phyloP scores from a whole-genome alignment of 2,797 vertebrate species.

The Sebastes goodei region DNA sequence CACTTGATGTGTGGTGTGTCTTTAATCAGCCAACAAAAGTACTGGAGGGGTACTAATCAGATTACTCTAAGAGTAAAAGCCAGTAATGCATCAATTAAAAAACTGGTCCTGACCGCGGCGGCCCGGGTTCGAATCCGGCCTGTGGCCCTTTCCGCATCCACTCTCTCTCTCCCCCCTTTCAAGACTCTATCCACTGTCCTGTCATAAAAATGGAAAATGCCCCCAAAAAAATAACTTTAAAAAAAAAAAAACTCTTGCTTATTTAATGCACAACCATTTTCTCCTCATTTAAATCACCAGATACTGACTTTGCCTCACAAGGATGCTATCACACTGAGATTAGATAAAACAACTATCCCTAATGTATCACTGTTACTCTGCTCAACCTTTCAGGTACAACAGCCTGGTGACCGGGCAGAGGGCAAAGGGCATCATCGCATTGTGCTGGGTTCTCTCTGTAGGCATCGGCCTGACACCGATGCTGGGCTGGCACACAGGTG shows the following conservation, averaged over 20 bases:
- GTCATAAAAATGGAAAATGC: too few relatives aligned
- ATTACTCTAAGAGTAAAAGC: not conserved
- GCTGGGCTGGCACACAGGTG: conserved; percentile 91
- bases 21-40: not conserved
- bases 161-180: too few relatives aligned
- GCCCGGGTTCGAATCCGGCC: too few relatives aligned
- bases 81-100: not conserved
- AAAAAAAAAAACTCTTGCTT: not conserved
- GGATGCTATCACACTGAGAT: conserved; percentile 6
- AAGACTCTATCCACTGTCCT: too few relatives aligned
- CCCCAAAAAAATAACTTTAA: too few relatives aligned
- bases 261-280: conserved; percentile 5
- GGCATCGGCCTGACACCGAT: conserved; percentile 94
- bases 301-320: conserved; percentile 20
- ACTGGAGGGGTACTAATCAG: not conserved
- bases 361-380: conserved; percentile 3
- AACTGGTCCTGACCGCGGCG: too few relatives aligned
- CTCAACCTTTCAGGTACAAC: conserved; percentile 87
- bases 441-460: conserved; percentile 95
- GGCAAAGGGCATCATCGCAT: conserved; percentile 90
- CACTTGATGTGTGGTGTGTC: not conserved
- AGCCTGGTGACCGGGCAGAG: conserved; percentile 90
- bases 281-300: conserved; percentile 13
- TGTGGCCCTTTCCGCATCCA: too few relatives aligned
- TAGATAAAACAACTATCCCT: conserved; percentile 5